A percentile compares a stretch with the other conserved stretches of the same genome.
Evolutionary conservation across 2,888 invertebrate genomes (phyloP).

Genomic region (Tridacna crocea): DNA sequence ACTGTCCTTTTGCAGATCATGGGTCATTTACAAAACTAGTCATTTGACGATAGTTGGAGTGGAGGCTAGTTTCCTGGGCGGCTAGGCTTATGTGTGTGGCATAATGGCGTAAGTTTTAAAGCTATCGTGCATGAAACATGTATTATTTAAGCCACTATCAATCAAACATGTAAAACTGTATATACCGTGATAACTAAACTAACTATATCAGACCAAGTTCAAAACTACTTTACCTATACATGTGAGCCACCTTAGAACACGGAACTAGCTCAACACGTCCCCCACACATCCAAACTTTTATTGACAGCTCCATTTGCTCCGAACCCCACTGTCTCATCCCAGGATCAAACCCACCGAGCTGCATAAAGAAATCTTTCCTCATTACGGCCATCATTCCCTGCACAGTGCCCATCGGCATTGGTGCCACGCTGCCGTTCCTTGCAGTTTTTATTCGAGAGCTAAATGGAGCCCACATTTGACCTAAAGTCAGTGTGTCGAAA

Average conservation of each 20-base stretch:
- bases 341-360: conserved; percentile 63
- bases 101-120: too few relatives aligned
- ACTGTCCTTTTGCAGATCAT: too few relatives aligned
- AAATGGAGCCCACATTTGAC: conserved; percentile 44
- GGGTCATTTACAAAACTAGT: too few relatives aligned
- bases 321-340: conserved; percentile 65
- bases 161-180: too few relatives aligned
- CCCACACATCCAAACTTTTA: conserved; percentile 65
- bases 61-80: too few relatives aligned
- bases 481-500: conserved; percentile 41
- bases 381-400: conserved; percentile 59
- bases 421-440: conserved; percentile 50
- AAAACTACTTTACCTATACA: conserved; percentile 46
- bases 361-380: conserved; percentile 53
- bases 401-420: conserved; percentile 39
- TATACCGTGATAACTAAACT: too few relatives aligned
- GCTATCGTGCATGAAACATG: too few relatives aligned
- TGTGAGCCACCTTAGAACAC: conserved; percentile 61
- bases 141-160: too few relatives aligned
- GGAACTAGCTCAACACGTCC: conserved; percentile 61
- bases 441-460: conserved; percentile 14
- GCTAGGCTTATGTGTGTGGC: too few relatives aligned
- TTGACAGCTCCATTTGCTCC: conserved; percentile 58
- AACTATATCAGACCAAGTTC: too few relatives aligned
- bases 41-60: too few relatives aligned